Evolutionary conservation across 1,140 invertebrate species (phyloP).

Genomic region (Rhopalosiphum padi): DNA sequence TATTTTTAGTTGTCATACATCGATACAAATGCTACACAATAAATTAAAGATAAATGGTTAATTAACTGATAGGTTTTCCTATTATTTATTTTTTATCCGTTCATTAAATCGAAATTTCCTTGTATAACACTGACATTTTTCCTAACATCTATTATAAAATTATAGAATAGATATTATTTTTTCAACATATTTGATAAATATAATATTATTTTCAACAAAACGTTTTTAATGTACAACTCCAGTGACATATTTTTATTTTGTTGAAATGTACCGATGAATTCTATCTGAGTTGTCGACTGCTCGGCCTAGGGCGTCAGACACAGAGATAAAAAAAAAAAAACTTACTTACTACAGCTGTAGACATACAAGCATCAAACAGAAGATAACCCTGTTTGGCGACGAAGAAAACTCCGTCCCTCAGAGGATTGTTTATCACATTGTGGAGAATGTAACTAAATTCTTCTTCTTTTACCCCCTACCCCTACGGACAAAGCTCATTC

Average conservation of each 20-base stretch:
- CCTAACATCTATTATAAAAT: background rate
- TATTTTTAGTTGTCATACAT: background rate
- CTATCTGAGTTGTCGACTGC: background rate
- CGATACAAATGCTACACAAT: background rate
- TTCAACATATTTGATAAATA: background rate
- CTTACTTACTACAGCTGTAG: conserved; percentile 23
- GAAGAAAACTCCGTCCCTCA: conserved; percentile 53
- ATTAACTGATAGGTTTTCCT: conserved; percentile 8
- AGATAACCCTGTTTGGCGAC: conserved; percentile 56
- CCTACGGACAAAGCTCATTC: background rate
- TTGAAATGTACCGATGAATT: conserved; percentile 18
- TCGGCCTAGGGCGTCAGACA: conserved; percentile 32
- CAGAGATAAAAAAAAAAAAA: conserved; percentile 43
- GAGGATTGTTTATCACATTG: conserved; percentile 57
- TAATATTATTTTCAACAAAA: background rate
- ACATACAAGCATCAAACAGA: conserved; percentile 52
- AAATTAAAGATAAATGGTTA: background rate
- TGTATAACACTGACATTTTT: background rate
- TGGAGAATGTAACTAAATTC: conserved; percentile 57
- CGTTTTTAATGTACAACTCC: background rate
- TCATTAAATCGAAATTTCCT: background rate
- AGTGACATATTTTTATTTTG: conserved; percentile 19
- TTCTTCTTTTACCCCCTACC: conserved; percentile 22
- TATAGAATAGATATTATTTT: background rate
- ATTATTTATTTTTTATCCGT: background rate